These are phyloP conservation scores for Babyrousa celebensis DNA, from an alignment of 2,797 vertebrate species.

Conservation along the genomic window DNA sequence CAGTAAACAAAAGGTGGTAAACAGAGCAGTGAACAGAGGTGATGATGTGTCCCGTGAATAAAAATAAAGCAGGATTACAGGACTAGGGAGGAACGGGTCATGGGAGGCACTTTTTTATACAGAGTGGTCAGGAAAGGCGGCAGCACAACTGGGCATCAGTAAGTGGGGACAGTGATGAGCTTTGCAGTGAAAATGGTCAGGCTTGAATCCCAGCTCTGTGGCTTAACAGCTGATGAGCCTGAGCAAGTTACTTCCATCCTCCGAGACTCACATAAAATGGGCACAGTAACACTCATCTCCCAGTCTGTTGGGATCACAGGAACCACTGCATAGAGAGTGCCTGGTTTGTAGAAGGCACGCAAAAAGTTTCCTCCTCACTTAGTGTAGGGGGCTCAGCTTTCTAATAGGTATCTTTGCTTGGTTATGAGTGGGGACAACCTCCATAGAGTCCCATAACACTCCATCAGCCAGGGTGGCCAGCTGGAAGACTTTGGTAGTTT, in stretches of 20 bases:
- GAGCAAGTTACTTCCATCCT: background rate
- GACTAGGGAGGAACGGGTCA: background rate
- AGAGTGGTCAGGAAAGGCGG: background rate
- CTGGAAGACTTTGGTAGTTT: background rate
- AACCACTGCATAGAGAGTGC: background rate
- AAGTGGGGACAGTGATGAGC: background rate
- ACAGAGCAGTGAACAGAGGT: background rate
- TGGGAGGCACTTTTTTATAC: background rate
- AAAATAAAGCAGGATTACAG: background rate
- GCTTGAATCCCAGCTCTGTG: background rate
- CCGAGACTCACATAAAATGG: rapidly evolving
- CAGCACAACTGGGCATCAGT: background rate
- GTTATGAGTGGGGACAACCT: background rate
- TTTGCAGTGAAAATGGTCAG: background rate
- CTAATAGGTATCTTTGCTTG: background rate
- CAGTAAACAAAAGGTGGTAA: background rate
- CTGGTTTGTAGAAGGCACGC: background rate
- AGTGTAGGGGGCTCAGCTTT: background rate
- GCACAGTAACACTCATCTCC: background rate
- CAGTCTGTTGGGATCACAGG: background rate
- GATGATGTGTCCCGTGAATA: background rate
- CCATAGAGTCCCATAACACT: background rate
- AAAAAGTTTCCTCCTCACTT: background rate
- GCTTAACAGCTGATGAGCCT: background rate
- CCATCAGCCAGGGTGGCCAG: background rate